phyloP scores from a whole-genome alignment of 1,140 invertebrate species.

The Hesperophylax magnus region DNA sequence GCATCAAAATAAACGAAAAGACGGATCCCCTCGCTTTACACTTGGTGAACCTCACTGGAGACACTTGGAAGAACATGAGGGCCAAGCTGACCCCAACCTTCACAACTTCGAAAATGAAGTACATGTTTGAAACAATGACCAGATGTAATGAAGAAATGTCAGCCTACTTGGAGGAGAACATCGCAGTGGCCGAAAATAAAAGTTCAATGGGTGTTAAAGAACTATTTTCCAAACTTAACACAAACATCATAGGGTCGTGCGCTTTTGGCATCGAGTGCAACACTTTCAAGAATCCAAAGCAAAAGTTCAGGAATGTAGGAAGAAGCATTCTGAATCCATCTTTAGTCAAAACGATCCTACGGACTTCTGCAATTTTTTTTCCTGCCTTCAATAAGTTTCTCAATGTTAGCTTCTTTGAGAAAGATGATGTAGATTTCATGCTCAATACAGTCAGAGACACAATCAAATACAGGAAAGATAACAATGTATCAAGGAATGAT shows the following conservation, averaged over 20 bases:
- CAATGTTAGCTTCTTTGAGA: slow-evolving; percentile 15
- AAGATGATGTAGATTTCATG: slow-evolving; percentile 66
- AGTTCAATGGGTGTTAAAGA: slow-evolving; percentile 68
- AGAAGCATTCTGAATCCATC: slow-evolving; percentile 60
- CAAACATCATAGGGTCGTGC: slow-evolving; percentile 75
- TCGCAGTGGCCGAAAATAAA: slow-evolving; percentile 54
- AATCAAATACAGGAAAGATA: slow-evolving; percentile 68
- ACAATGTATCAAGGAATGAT: slow-evolving; percentile 70
- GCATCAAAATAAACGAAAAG: slow-evolving; percentile 65
- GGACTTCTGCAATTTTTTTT: background rate
- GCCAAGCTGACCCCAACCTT: slow-evolving; percentile 60
- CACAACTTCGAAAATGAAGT: slow-evolving; percentile 60
- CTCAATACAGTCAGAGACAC: slow-evolving; percentile 71
- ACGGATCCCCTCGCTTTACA: slow-evolving; percentile 68
- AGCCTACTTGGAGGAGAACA: slow-evolving; percentile 60
- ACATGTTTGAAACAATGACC: slow-evolving; percentile 59
- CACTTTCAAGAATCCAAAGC: slow-evolving; percentile 70
- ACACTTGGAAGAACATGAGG: slow-evolving; percentile 60
- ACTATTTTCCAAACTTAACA: slow-evolving; percentile 73
- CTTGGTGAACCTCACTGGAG: slow-evolving; percentile 65
- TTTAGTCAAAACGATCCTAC: slow-evolving; percentile 1
- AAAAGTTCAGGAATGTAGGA: slow-evolving; percentile 71
- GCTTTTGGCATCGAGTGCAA: slow-evolving; percentile 76
- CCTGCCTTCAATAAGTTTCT: background rate
- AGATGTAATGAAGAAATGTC: slow-evolving; percentile 65